A percentile compares a stretch with the other conserved stretches of the same genome.
Conservation (phyloP, 2,113 vertebrate species). For the Sylvilagus bachmani region DNA sequence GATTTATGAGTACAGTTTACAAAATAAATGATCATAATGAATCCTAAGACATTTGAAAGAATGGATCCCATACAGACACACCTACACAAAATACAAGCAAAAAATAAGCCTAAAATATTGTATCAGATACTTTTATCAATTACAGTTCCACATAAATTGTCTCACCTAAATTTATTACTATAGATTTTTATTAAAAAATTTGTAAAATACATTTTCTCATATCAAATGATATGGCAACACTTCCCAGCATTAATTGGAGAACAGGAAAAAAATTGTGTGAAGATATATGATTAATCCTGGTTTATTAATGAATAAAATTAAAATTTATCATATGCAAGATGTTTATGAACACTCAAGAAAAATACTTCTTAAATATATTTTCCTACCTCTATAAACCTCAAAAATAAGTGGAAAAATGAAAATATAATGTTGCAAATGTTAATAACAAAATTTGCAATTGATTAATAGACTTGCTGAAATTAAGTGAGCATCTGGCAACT, state of each 20-base stretch:
- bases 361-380: slow-evolving; percentile 25
- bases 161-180: not conserved
- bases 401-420: not conserved
- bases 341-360: slow-evolving; percentile 47
- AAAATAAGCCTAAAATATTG: not conserved
- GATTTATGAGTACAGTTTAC: not conserved
- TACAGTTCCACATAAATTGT: not conserved
- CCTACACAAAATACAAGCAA: not conserved
- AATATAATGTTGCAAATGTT: slow-evolving; percentile 29
- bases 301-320: slow-evolving; percentile 53
- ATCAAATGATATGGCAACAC: not conserved
- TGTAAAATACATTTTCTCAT: not conserved
- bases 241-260: not conserved
- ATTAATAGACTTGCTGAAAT: slow-evolving; percentile 44
- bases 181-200: slow-evolving; percentile 17
- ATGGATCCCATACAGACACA: not conserved
- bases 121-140: not conserved
- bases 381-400: not conserved
- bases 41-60: slow-evolving; percentile 40
- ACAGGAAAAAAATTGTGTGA: not conserved
- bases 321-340: slow-evolving; percentile 38
- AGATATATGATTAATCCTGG: not conserved
- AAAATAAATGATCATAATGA: not conserved
- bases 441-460: slow-evolving; percentile 29
- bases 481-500: slow-evolving; percentile 55